Conservation (phyloP, 2,113 vertebrate genomes). For the Cyprinodon variegatus region DNA sequence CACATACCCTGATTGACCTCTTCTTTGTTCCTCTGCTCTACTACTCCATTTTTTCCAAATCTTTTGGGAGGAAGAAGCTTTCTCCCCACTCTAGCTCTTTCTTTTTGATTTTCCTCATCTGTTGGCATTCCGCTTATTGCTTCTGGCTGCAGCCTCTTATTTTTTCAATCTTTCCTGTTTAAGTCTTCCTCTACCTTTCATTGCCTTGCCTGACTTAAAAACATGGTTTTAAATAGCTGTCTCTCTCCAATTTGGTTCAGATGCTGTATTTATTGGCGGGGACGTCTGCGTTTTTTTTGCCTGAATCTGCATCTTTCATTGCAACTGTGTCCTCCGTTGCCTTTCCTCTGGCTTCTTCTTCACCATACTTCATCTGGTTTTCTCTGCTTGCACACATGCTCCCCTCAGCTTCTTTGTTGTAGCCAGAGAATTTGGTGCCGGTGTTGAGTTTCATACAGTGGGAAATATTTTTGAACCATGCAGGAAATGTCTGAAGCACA, state of each 20-base stretch:
- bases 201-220: slow-evolving; percentile 40
- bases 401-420: background rate
- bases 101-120: slow-evolving; percentile 5
- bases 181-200: slow-evolving; percentile 15
- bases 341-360: slow-evolving; percentile 8
- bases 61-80: slow-evolving; percentile 21
- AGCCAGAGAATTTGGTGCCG: slow-evolving; percentile 44
- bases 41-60: slow-evolving; percentile 37
- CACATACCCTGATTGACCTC: slow-evolving; percentile 48
- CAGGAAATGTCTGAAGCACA: slow-evolving; percentile 67
- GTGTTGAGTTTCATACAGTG: slow-evolving; percentile 66
- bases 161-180: slow-evolving; percentile 4
- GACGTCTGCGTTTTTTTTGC: background rate
- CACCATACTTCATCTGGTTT: slow-evolving; percentile 53
- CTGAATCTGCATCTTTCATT: slow-evolving; percentile 19
- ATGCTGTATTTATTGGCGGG: slow-evolving; percentile 24
- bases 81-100: slow-evolving; percentile 7
- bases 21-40: slow-evolving; percentile 8
- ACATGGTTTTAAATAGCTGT: slow-evolving; percentile 17
- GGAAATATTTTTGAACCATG: slow-evolving; percentile 65
- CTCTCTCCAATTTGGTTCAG: slow-evolving; percentile 17
- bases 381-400: slow-evolving; percentile 2
- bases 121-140: slow-evolving; percentile 23
- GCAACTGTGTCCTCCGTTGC: slow-evolving; percentile 1
- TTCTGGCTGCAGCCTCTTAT: slow-evolving; percentile 20